These are phyloP conservation scores for Scolopax bukidnonensis DNA, from an alignment of 2,797 vertebrate species.

Conservation along the genomic window DNA sequence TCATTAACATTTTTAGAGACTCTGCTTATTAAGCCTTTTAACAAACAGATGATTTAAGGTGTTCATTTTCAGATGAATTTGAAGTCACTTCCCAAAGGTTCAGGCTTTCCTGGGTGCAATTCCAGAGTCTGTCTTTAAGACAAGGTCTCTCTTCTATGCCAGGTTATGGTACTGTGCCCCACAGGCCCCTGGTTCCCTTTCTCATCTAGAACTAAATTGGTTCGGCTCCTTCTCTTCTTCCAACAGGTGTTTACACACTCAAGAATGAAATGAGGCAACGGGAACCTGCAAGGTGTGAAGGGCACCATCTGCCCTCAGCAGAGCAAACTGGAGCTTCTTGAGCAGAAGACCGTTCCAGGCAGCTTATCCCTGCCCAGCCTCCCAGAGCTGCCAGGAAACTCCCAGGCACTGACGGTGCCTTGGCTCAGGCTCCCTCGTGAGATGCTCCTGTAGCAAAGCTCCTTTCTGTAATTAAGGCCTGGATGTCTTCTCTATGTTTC, in stretches of 20 bases:
- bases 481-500: constrained; percentile 23
- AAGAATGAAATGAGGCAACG: rapidly evolving
- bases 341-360: background rate
- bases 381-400: background rate
- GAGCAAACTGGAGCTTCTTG: background rate
- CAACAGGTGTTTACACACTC: background rate
- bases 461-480: constrained; percentile 28
- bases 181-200: background rate
- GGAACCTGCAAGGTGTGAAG: background rate
- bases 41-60: background rate
- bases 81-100: background rate
- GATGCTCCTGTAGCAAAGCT: background rate
- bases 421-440: background rate
- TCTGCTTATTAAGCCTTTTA: background rate
- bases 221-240: background rate
- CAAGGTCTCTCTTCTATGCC: background rate
- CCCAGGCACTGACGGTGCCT: background rate
- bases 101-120: background rate
- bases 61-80: background rate
- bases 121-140: background rate
- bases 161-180: too few species aligned
- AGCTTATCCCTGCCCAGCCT: background rate
- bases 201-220: background rate
- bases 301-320: background rate
- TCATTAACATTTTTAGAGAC: background rate